Percentiles rank a stretch among this genome's conserved stretches.
phyloP scores from a whole-genome alignment of 2,113 vertebrate species.

The Hystrix cristata region DNA sequence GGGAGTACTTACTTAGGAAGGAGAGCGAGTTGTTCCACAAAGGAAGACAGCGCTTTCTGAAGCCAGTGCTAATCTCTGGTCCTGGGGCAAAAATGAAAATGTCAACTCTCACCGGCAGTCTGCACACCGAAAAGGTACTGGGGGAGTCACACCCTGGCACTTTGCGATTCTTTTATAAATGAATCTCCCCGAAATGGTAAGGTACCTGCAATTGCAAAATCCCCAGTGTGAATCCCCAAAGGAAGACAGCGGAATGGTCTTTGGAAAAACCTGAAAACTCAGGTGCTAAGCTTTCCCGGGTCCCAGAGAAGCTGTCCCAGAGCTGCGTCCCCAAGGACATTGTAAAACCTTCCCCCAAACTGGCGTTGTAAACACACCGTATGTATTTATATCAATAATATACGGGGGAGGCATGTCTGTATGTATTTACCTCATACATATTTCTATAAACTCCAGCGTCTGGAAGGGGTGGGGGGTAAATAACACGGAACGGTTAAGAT shows the following conservation, averaged over 20 bases:
- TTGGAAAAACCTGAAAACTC: constrained; percentile 36
- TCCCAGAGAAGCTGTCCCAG: constrained; percentile 12
- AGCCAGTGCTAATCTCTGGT: neutral
- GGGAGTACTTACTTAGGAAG: neutral
- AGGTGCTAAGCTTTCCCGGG: neutral
- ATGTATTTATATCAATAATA: constrained; percentile 72
- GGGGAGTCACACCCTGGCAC: neutral
- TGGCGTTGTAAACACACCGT: constrained; percentile 35
- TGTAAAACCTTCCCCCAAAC: constrained; percentile 39
- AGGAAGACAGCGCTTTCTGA: constrained; percentile 69
- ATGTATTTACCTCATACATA: constrained; percentile 81
- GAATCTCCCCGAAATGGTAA: constrained; percentile 31
- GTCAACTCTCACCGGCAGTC: neutral
- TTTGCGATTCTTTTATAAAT: neutral
- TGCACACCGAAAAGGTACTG: neutral
- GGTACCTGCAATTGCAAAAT: constrained; percentile 50
- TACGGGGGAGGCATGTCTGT: constrained; percentile 78
- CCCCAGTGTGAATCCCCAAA: neutral
- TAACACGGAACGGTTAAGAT: constrained; percentile 82
- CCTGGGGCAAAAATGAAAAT: constrained; percentile 7
- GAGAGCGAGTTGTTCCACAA: constrained; percentile 60
- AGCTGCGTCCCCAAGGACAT: constrained; percentile 28
- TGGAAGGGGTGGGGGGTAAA: constrained; percentile 79
- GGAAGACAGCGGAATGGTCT: neutral
- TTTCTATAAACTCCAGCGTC: constrained; percentile 75